These are phyloP conservation scores for Caenorhabditis angaria DNA, from an alignment of 2,888 invertebrate species.

Conservation along the genomic window DNA sequence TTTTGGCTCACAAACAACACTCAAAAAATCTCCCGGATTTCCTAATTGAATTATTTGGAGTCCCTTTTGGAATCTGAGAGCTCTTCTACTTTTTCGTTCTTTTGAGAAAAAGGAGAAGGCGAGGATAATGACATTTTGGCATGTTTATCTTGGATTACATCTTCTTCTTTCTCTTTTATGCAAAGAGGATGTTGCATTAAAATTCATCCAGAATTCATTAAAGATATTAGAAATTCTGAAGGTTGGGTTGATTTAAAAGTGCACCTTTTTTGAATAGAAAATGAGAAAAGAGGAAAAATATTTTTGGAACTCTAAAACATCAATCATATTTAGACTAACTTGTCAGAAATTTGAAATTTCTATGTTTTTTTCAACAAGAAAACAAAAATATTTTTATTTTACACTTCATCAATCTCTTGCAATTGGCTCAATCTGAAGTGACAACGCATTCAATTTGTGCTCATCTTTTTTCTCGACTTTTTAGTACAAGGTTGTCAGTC, in stretches of 20 bases:
- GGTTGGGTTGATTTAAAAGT: too few species aligned
- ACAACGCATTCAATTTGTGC: background rate
- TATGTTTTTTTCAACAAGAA: too few species aligned
- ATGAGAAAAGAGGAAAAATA: too few species aligned
- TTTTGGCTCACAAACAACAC: too few species aligned
- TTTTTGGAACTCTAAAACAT: too few species aligned
- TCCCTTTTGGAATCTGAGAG: background rate
- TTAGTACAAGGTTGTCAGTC: background rate
- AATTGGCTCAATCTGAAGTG: conserved; percentile 1
- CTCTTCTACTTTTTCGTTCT: background rate
- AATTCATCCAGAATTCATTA: background rate
- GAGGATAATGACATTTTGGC: conserved; percentile 2
- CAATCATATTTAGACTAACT: too few species aligned
- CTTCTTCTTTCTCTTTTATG: background rate
- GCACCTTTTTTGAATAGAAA: too few species aligned
- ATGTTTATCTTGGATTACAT: conserved; percentile 1
- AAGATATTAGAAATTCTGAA: background rate
- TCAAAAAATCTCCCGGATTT: background rate
- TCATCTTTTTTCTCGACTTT: background rate
- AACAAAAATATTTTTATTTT: too few species aligned
- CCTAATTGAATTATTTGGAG: conserved; percentile 4
- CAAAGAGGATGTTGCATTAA: background rate
- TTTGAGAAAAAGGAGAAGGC: background rate
- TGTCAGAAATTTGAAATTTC: too few species aligned
- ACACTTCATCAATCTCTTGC: background rate